Base-by-base conservation (phyloP, 2,113 vertebrate species). In the Malaclemys terrapin region DNA sequence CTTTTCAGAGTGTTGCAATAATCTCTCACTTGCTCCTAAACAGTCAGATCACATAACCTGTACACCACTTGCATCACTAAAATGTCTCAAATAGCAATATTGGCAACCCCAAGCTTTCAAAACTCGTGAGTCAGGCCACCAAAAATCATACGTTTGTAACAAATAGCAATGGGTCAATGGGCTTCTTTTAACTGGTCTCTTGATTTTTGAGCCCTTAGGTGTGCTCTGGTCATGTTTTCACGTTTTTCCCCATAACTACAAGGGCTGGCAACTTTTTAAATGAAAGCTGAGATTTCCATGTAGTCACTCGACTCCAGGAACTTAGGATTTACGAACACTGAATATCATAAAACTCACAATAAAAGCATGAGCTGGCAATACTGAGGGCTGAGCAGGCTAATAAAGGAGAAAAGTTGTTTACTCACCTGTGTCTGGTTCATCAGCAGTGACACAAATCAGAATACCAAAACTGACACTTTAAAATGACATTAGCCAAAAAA, bases 1-100 rank as follows among this genome's bases (percentile, higher is more conserved):
- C 78, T 57, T 95, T 90, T 56, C 90, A 94, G 89, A 90, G 52
- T 76, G 85, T 35, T 54, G 49, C 82, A 50, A 50, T 78, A 52
- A 7, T 79, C 89, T n/a, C 87, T 53, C 35, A 29, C 79, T 90
- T 89, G 22, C 57, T 75, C 88, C 16, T 81, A 12, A 88, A 89
- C n/a, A 90, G 80, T 86, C 65, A n/a, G 31, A 87, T 57, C 85
- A 47, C n/a, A 52, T 80, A 53, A 19, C 45, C 17, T 42, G 53
- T 27, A 50, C 24, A 52, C 45, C 54, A 84, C 75, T 78, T 84
- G 57, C 56, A 62, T 27, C 59, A 56, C 11, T 38, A 29, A n/a
- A 89, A 19, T 35, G 31, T 11, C 47, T 75, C 49, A 50, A 35
- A 38, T 13, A 45, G 19, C 9, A 75, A 24, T 75, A 38, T 4